These are phyloP conservation scores for Dynastes maya DNA, from an alignment of 2,888 invertebrate species.

Conservation along the genomic window DNA sequence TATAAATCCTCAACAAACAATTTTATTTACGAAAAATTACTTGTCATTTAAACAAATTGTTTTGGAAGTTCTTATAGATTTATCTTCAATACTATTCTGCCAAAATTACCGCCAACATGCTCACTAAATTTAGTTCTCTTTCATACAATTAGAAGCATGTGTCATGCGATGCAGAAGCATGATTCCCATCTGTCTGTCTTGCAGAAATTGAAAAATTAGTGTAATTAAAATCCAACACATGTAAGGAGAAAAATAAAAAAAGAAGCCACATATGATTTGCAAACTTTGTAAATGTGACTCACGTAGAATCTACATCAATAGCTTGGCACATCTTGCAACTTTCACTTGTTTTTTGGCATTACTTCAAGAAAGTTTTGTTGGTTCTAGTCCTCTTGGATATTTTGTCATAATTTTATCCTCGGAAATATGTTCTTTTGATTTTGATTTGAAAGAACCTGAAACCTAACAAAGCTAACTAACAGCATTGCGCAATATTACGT, in stretches of 20 bases:
- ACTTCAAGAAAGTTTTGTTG: not conserved
- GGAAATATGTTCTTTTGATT: not conserved
- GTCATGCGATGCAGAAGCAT: not conserved
- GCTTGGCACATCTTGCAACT: slow-evolving; percentile 12
- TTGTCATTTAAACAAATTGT: too few relatives aligned
- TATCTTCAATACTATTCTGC: not conserved
- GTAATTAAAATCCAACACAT: too few relatives aligned
- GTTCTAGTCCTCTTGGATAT: not conserved
- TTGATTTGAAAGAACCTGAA: too few relatives aligned
- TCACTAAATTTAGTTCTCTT: not conserved
- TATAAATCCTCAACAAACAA: too few relatives aligned
- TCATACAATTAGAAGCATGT: not conserved
- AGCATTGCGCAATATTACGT: slow-evolving; percentile 8
- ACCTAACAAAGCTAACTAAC: too few relatives aligned
- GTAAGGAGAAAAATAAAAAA: too few relatives aligned
- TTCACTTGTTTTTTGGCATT: slow-evolving; percentile 9
- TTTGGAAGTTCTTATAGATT: too few relatives aligned
- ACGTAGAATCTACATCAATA: not conserved
- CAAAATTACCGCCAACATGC: not conserved
- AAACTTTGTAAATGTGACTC: not conserved
- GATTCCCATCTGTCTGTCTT: not conserved
- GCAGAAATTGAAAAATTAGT: not conserved
- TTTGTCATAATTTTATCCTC: not conserved
- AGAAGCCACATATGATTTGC: too few relatives aligned
- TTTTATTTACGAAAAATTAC: too few relatives aligned